Conservation (phyloP, 2,797 vertebrate species). For the Sternarchorhynchus goeldii region DNA sequence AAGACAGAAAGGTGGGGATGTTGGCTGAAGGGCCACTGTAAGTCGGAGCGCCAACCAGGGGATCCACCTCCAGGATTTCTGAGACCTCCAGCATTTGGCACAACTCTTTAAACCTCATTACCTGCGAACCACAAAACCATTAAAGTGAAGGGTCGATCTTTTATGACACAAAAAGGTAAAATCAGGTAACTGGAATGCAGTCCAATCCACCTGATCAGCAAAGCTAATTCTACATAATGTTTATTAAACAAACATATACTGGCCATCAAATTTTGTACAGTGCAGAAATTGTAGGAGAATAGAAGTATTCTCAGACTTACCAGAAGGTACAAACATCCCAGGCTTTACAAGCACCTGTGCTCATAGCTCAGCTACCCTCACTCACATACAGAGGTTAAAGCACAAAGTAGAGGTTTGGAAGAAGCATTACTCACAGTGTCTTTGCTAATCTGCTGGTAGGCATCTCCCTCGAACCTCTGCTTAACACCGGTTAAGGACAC, state of each 20-base stretch:
- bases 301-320: too few species aligned
- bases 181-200: background rate
- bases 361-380: background rate
- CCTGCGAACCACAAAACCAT: slow-evolving; percentile 65
- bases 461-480: slow-evolving; percentile 92
- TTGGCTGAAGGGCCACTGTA: slow-evolving; percentile 76
- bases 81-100: slow-evolving; percentile 86
- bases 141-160: background rate
- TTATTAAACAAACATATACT: too few species aligned
- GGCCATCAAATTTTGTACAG: too few species aligned
- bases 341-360: background rate
- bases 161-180: too few species aligned
- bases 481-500: slow-evolving; percentile 92
- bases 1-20: slow-evolving; percentile 88
- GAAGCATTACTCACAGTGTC: slow-evolving; percentile 77
- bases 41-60: slow-evolving; percentile 70
- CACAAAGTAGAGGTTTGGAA: background rate
- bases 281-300: too few species aligned
- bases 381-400: background rate
- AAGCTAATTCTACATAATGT: too few species aligned
- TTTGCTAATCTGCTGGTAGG: slow-evolving; percentile 86
- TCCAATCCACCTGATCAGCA: too few species aligned
- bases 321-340: too few species aligned
- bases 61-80: slow-evolving; percentile 67
- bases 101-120: slow-evolving; percentile 88